Evolutionary conservation across 2,888 invertebrate genomes (phyloP).

Genomic region (Lasioglossum leucozonium): DNA sequence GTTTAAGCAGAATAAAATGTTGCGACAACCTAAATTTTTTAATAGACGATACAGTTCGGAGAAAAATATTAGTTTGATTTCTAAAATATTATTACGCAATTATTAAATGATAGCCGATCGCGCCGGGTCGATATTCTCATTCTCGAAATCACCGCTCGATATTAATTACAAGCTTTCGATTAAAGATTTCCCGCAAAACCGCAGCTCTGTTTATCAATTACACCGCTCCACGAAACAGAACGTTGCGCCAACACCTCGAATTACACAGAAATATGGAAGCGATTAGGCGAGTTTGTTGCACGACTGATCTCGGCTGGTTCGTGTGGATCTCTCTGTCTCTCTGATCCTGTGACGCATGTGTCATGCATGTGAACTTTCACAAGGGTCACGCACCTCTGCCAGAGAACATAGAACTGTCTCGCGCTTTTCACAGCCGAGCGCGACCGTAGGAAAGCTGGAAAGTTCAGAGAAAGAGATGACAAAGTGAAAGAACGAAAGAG

Average conservation of each 20-base stretch:
- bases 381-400: conserved; percentile 22
- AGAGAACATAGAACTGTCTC: neutral
- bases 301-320: conserved; percentile 34
- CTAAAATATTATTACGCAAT: neutral
- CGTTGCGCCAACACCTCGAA: conserved; percentile 25
- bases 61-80: neutral
- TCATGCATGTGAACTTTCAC: conserved; percentile 15
- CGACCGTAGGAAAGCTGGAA: neutral
- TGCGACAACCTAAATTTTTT: neutral
- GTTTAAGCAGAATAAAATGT: neutral
- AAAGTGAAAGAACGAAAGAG: neutral
- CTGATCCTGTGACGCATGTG: conserved; percentile 26
- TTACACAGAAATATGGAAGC: conserved; percentile 27
- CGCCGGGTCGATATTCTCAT: conserved; percentile 11
- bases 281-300: conserved; percentile 39
- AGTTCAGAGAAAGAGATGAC: neutral
- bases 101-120: conserved; percentile 16
- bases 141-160: conserved; percentile 26
- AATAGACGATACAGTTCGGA: neutral
- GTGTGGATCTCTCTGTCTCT: conserved; percentile 37
- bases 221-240: conserved; percentile 10
- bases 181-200: conserved; percentile 46
- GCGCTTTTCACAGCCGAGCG: neutral
- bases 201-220: conserved; percentile 37
- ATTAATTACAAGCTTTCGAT: conserved; percentile 45